phyloP scores from a whole-genome alignment of 1,140 invertebrate genomes.

The Pissodes strobi region DNA sequence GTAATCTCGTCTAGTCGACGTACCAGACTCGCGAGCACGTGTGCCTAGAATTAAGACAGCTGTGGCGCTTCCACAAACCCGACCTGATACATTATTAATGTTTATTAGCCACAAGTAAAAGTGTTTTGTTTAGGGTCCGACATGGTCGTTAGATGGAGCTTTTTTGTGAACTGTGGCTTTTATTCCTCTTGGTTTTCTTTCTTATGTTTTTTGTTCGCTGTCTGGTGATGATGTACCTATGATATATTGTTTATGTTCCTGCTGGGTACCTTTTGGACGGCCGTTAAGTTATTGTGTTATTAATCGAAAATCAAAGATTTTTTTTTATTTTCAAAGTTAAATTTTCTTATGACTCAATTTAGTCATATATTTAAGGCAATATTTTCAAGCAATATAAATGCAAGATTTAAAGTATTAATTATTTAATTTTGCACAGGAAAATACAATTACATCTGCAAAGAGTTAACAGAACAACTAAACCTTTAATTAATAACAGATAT shows the following conservation, averaged over 20 bases:
- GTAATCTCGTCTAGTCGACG: slow-evolving; percentile 30
- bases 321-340: too few relatives aligned
- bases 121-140: slow-evolving; percentile 25
- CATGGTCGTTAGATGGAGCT: slow-evolving; percentile 3
- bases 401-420: too few relatives aligned
- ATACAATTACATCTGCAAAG: too few relatives aligned
- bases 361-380: too few relatives aligned
- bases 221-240: slow-evolving; percentile 12
- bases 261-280: too few relatives aligned
- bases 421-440: too few relatives aligned
- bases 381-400: too few relatives aligned
- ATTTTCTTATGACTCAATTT: too few relatives aligned
- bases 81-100: slow-evolving; percentile 29
- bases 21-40: slow-evolving; percentile 21
- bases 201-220: slow-evolving; percentile 13
- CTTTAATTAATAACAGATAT: too few relatives aligned
- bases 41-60: slow-evolving; percentile 20
- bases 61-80: slow-evolving; percentile 18
- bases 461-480: too few relatives aligned
- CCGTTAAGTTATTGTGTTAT: too few relatives aligned
- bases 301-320: too few relatives aligned
- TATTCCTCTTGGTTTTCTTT: slow-evolving; percentile 2
- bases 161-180: slow-evolving; percentile 10
- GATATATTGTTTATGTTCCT: slow-evolving; percentile 23
- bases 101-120: slow-evolving; percentile 30